These are phyloP conservation scores for Teinopalpus imperialis DNA, from an alignment of 2,888 invertebrate species.

Conservation along the genomic window DNA sequence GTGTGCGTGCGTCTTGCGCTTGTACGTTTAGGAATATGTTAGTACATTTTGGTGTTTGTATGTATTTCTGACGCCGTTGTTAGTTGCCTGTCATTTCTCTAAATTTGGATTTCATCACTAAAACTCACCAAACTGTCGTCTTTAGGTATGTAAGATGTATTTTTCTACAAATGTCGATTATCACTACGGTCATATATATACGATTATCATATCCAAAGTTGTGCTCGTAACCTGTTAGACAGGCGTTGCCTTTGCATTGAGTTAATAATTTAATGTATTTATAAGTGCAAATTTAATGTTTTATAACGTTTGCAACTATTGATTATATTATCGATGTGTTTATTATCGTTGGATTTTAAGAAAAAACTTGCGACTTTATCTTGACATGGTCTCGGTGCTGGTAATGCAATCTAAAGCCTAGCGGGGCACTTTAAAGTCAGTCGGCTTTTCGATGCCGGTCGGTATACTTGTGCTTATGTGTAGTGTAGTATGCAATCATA, in stretches of 20 bases:
- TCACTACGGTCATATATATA: conserved; percentile 23
- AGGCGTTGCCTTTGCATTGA: conserved; percentile 68
- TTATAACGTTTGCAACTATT: conserved; percentile 38
- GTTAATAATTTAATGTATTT: conserved; percentile 34
- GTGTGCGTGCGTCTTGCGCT: conserved; percentile 62
- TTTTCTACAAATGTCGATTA: conserved; percentile 32
- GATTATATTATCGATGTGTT: conserved; percentile 54
- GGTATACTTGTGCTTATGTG: conserved; percentile 56
- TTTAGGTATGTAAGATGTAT: conserved; percentile 62
- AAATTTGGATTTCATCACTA: conserved; percentile 77
- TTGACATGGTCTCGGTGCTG: conserved; percentile 48
- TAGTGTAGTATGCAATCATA: conserved; percentile 57
- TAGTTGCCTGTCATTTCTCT: conserved; percentile 66
- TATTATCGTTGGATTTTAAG: conserved; percentile 60
- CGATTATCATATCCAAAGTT: conserved; percentile 19
- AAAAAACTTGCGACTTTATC: conserved; percentile 62
- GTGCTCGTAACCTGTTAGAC: conserved; percentile 52
- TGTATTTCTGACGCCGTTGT: conserved; percentile 76
- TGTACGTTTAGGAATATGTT: conserved; percentile 58
- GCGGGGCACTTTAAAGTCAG: conserved; percentile 48
- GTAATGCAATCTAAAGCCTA: conserved; percentile 39
- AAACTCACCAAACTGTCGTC: conserved; percentile 74
- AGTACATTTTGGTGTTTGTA: conserved; percentile 71
- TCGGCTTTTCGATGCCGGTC: conserved; percentile 73
- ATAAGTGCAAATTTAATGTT: conserved; percentile 36